Evolutionary conservation across 1,140 invertebrate species (phyloP), one percentile per base, ranked within the genome.

Genomic region (Phymastichus coffea): DNA sequence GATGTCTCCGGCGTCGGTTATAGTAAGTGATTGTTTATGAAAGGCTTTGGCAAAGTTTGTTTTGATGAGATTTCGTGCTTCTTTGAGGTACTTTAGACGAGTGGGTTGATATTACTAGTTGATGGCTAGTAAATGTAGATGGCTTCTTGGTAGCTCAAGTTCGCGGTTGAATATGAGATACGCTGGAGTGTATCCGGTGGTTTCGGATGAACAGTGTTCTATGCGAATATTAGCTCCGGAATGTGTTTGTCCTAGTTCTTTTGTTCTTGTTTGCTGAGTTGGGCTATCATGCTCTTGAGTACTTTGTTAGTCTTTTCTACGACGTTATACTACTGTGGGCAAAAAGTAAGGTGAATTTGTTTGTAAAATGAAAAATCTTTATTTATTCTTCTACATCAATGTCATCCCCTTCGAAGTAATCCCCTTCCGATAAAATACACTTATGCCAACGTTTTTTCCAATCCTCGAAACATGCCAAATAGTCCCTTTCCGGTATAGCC

Each of bases 141-240:
- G 6, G 12, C 28, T 33, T 6, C 28, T 12, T 1, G 62, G 51
- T 3, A 37, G 10, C 1, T 19, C 15, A 0, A 49, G 40, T 25
- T 64, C 40, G 3, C 53, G 14, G 0, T 73, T 74, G 22, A 73
- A 73, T 6, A 63, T 78, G 4, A 81, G 54, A 44, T 73, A n/a
- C n/a, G 81, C 76, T 1, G 74, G 73, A 38, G n/a, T n/a, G n/a
- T 66, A 75, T 6, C 72, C 73, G 0, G 80, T 81, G 1, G 70
- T 61, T 14, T 67, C 58, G 61, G 75, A 56, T 4, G 66, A 59
- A 0, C 75, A 3, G 77, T 76, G 49, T 81, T 80, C 57, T 77
- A 70, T 0, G 78, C 77, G 53, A 78, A 81, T 0, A 69, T 63
- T 4, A 81, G 65, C 19, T 71, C 67, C 1, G 68, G 63, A 1